Evolutionary conservation across 2,888 invertebrate genomes (phyloP).

Genomic region (Oscheius sp.): DNA sequence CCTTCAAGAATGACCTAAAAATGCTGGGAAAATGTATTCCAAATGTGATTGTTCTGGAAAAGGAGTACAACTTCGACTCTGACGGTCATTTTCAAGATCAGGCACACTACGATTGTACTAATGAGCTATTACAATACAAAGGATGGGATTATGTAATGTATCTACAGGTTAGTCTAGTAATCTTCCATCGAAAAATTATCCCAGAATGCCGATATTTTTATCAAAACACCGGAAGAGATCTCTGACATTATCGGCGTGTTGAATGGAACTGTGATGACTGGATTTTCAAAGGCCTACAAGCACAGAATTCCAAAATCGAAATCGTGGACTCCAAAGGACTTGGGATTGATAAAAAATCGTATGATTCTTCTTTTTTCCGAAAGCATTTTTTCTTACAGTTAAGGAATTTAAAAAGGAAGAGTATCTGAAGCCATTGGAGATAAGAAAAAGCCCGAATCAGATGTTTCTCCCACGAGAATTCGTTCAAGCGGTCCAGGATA

Average conservation of each 20-base stretch:
- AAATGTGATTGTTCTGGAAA: constrained; percentile 25
- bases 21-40: constrained; percentile 24
- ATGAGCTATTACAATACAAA: not conserved
- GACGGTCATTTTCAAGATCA: constrained; percentile 30
- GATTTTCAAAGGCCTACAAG: not conserved
- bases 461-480: constrained; percentile 25
- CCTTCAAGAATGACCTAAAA: constrained; percentile 22
- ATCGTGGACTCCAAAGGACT: constrained; percentile 6
- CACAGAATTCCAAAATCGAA: not conserved
- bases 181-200: not conserved
- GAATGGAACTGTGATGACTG: not conserved
- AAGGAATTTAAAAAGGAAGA: not conserved
- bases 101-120: constrained; percentile 27
- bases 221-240: constrained; percentile 23
- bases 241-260: constrained; percentile 1
- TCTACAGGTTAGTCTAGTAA: constrained; percentile 9
- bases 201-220: constrained; percentile 24
- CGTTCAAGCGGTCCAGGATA: not conserved
- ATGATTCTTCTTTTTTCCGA: not conserved
- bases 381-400: no score
- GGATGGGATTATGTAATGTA: constrained; percentile 28
- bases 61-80: constrained; percentile 32
- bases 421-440: not conserved
- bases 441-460: constrained; percentile 15
- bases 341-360: constrained; percentile 19